A percentile compares a stretch with the other conserved stretches of the same genome.
These are phyloP conservation scores for Drosophila rubida DNA, from an alignment of 2,888 invertebrate genomes.

Conservation along the genomic window DNA sequence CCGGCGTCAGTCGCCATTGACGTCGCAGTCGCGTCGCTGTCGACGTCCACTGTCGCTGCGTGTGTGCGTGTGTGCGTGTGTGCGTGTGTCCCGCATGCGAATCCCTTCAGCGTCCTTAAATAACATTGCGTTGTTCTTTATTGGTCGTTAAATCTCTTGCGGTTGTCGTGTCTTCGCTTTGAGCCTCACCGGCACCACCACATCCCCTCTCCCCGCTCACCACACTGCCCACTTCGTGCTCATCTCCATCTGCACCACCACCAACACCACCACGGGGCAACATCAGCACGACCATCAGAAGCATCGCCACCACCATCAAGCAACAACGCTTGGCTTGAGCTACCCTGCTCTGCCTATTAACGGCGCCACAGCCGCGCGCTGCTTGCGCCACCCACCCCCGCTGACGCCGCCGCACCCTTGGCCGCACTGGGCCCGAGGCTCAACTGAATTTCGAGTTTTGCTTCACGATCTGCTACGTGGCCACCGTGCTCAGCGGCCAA, in stretches of 20 bases:
- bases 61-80: neutral
- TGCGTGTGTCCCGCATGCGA: conserved; percentile 36
- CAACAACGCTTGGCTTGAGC: conserved; percentile 3
- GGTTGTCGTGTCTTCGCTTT: conserved; percentile 72
- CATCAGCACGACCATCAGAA: neutral
- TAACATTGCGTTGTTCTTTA: conserved; percentile 79
- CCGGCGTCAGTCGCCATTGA: conserved; percentile 45
- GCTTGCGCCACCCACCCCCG: neutral
- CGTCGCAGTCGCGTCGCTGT: conserved; percentile 9
- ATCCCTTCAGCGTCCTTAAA: conserved; percentile 76
- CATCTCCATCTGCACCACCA: conserved; percentile 1
- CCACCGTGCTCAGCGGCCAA: conserved; percentile 31
- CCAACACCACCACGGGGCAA: neutral
- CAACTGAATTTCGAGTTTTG: conserved; percentile 41
- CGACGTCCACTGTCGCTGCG: neutral
- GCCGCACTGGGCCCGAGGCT: conserved; percentile 27
- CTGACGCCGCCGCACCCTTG: conserved; percentile 29
- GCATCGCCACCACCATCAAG: conserved; percentile 2
- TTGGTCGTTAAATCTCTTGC: conserved; percentile 81
- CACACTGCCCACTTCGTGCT: no score
- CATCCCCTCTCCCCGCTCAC: conserved; percentile 23
- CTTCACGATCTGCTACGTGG: conserved; percentile 44
- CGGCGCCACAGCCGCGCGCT: conserved; percentile 12
- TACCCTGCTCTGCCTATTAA: conserved; percentile 16
- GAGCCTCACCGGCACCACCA: conserved; percentile 26